Evolutionary conservation across 2,797 vertebrate species (phyloP), one percentile per base, ranked within the genome.

Genomic region (Hydrolagus colliei): DNA sequence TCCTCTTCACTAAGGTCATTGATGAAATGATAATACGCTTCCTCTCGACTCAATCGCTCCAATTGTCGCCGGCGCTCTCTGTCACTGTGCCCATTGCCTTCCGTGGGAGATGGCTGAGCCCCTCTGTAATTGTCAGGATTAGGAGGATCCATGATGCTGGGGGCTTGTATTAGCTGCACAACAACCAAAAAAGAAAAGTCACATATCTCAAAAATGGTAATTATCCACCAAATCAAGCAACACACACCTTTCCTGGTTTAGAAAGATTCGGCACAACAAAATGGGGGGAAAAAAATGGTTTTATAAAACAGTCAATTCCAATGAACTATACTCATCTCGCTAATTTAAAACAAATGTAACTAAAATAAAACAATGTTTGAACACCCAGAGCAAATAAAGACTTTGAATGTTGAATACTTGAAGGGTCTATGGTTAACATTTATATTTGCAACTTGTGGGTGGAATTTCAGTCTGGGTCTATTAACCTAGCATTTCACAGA

Each of bases 1-100:
- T 99, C 97, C 87, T 99, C 97, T 87, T 98, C 97, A 86, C 89
- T 97, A 87, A 99, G 90, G 71, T 96, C 96, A 88, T 98, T 97
- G 89, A 99, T 97, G 90, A 98, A 99, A 90, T 98, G 96, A 89
- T 98, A 98, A 91, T 98, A 99, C 14, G 97, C 96, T 91, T 99
- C 97, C 93, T 99, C 97, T 92, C 97, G 92, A 12, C 94, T 94
- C 89, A 99, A 96, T 88, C 96, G 96, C 89, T 99, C 97, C 90
- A 96, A 95, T 91, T 99, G 97, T 88, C 96, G 93, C 86, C 93
- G 93, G 80, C 96, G 95, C 91, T 97, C 96, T 87, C 94, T 94
- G 91, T 90, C 91, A 1, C 77, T 86, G 0, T 5, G 89, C 68
- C 86, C 85, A 0, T 0, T 75, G 73, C 87, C 91, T 76, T 35